A percentile compares a stretch with the other conserved stretches of the same genome.
These are phyloP conservation scores for Mus pahari DNA, from an alignment of 2,113 vertebrate species.

Conservation along the genomic window DNA sequence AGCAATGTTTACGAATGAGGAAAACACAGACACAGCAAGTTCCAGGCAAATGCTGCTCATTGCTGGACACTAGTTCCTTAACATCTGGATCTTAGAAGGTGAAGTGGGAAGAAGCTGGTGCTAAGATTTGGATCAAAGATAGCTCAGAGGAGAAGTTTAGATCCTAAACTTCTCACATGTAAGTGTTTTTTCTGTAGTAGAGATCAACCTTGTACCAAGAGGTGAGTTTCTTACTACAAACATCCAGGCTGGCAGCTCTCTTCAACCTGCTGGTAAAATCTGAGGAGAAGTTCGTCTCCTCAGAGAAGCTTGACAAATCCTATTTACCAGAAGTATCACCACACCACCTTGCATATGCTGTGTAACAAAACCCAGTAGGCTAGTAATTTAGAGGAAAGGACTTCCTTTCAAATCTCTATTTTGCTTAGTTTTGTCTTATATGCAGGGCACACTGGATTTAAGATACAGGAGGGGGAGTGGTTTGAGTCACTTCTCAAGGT, in stretches of 20 bases:
- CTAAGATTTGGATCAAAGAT: conserved; percentile 53
- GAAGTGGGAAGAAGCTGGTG: conserved; percentile 58
- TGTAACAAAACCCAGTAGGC: conserved; percentile 40
- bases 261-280: not conserved
- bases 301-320: conserved; percentile 12
- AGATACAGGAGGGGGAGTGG: not conserved
- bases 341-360: not conserved
- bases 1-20: conserved; percentile 39
- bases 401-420: not conserved
- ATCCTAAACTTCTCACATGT: conserved; percentile 21
- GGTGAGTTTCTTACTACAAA: not conserved
- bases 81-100: conserved; percentile 43
- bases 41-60: conserved; percentile 41
- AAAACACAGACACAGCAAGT: conserved; percentile 45
- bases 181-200: not conserved
- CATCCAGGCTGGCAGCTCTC: not conserved
- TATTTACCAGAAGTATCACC: not conserved
- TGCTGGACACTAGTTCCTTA: conserved; percentile 53
- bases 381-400: not conserved
- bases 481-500: not conserved
- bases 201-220: not conserved
- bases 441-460: not conserved
- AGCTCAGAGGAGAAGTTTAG: not conserved
- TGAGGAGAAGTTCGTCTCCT: not conserved
- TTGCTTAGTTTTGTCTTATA: conserved; percentile 37